Conservation (phyloP, 2,113 vertebrate species). For the Megaceryle maxima region DNA sequence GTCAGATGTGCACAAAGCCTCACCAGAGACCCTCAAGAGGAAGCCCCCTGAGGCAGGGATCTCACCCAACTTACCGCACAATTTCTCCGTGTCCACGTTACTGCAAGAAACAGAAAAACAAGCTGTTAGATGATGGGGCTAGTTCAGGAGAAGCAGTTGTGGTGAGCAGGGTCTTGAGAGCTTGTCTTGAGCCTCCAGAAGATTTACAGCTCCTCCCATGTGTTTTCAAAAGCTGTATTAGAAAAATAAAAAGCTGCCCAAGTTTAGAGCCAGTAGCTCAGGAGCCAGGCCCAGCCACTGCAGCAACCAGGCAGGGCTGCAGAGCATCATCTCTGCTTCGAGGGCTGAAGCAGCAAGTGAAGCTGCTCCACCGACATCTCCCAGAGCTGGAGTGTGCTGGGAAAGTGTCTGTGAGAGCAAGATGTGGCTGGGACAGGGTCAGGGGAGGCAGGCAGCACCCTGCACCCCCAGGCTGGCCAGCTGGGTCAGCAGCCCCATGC, state of each 20-base stretch:
- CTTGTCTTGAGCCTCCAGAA: neutral
- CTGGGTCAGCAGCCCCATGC: neutral
- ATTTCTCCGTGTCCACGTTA: slow-evolving; percentile 92
- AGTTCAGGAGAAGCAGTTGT: neutral
- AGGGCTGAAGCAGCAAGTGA: neutral
- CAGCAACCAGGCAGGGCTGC: neutral
- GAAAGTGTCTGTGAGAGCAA: neutral
- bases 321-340: neutral
- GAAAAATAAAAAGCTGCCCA: neutral
- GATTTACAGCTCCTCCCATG: neutral
- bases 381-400: neutral
- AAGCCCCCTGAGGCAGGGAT: neutral
- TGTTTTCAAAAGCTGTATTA: neutral
- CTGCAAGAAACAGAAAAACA: slow-evolving; percentile 72
- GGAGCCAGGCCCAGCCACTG: neutral
- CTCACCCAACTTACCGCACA: slow-evolving; percentile 86
- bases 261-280: neutral
- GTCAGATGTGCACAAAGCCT: neutral
- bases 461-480: rapidly evolving
- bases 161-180: neutral
- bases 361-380: neutral
- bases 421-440: neutral
- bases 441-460: neutral
- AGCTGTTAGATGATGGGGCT: neutral
- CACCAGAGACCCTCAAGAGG: neutral